These are phyloP conservation scores for Centropus bengalensis DNA, from an alignment of 2,113 vertebrate species.

Conservation along the genomic window DNA sequence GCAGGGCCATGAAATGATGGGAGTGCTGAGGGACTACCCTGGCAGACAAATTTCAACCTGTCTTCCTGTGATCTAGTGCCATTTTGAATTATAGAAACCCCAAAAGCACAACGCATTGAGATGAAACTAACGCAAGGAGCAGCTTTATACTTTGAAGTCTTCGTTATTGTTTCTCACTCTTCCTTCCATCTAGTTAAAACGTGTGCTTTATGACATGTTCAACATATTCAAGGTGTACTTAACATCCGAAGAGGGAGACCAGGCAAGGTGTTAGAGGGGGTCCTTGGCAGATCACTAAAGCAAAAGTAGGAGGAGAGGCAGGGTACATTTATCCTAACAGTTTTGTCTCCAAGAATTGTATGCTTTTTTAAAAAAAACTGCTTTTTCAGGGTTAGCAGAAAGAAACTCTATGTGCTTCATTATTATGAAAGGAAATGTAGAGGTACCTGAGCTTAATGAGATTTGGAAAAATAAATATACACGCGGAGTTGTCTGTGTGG, in stretches of 20 bases:
- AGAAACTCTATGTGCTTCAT: neutral
- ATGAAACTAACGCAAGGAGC: neutral
- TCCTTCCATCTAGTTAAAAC: neutral
- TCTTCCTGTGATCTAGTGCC: neutral
- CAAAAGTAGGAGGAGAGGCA: neutral
- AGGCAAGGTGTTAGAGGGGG: neutral
- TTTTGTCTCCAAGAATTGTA: neutral
- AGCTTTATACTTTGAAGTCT: neutral
- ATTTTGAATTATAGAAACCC: neutral
- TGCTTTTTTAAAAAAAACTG: neutral
- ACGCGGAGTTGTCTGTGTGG: neutral
- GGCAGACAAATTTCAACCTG: neutral
- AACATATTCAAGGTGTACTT: neutral
- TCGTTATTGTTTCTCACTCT: neutral
- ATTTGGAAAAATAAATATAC: slow-evolving; percentile 56
- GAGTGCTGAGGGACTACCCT: neutral
- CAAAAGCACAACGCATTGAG: neutral
- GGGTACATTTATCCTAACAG: neutral
- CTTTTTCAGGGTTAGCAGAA: neutral
- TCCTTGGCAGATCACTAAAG: neutral
- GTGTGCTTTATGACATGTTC: neutral
- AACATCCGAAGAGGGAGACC: neutral
- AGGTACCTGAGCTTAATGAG: slow-evolving; percentile 51
- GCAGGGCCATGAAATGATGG: fast-evolving
- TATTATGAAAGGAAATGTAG: slow-evolving; percentile 3